Base-by-base conservation (phyloP, 2,888 invertebrate genomes). In the Thereva unica region DNA sequence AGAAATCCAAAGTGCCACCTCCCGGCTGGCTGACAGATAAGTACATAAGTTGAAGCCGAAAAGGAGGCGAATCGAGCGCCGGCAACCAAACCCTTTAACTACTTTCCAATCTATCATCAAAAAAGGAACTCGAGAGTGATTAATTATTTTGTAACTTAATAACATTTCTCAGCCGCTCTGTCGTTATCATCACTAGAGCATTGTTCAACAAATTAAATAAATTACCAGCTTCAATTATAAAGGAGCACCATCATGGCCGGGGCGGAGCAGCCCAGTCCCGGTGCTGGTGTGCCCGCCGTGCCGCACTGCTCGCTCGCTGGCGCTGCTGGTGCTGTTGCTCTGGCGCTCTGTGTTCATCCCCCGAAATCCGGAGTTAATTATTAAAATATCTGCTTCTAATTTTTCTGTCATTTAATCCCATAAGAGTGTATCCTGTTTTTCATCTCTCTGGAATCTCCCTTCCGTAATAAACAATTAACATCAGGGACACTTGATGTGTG, bases 321-420 rank as follows among this genome's bases (percentile, higher is more conserved):
- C 47, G 37, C 6, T 23, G 6, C 23, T 23, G 8, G 34, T 40
- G 54, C 7, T 37, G 35, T 7, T n/a, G 42, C 40, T 37, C 37
- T 37, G 9, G 6, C 0, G 6, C 10, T 40, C 40, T 38, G n/a
- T 5, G 10, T 23, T 6, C 35, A 63, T 63, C 47, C 67, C 52
- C 6, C 4, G 9, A 67, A 63, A 52, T 55, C 67, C 67, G 52
- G 52, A 67, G 67, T 67, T 67, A 67, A 67, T 67, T 67, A 67
- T 67, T 67, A 67, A 67, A 67, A 64, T 67, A 67, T 64, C 67
- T 64, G 64, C 67, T 56, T 67, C 63, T 67, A 64, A 67, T 67
- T 67, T 67, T 67, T 67, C 67, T 67, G 67, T 67, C 67, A 64
- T 67, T 64, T 67, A 67, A 67, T 67, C 67, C 64, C 42, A 64